phyloP scores from a whole-genome alignment of 2,797 vertebrate genomes.

The Delichon dasypus region DNA sequence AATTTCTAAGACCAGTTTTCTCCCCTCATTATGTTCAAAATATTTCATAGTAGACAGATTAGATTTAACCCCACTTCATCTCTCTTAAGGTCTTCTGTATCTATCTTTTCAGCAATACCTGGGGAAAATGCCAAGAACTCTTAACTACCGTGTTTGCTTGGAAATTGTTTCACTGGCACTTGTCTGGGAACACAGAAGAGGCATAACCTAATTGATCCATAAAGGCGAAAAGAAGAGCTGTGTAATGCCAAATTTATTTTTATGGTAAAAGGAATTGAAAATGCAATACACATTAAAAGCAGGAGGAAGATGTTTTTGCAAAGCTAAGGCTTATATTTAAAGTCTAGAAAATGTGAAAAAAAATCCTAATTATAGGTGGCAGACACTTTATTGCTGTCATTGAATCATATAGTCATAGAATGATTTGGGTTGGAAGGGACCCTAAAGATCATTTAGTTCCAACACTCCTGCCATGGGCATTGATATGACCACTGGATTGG shows the following conservation, averaged over 20 bases:
- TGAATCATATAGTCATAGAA: background rate
- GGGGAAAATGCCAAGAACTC: background rate
- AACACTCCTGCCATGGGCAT: background rate
- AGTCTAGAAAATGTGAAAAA: background rate
- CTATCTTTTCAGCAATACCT: conserved; percentile 29
- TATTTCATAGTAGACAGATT: background rate
- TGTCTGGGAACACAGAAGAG: conserved; percentile 8
- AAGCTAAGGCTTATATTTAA: background rate
- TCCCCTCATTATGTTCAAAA: conserved; percentile 10
- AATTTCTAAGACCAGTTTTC: background rate
- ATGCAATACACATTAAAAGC: background rate
- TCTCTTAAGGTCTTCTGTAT: background rate
- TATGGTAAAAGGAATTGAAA: conserved; percentile 20
- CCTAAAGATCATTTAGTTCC: background rate
- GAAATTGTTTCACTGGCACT: conserved; percentile 43
- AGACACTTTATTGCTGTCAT: background rate
- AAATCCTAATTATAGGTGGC: background rate
- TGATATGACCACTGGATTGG: accelerated
- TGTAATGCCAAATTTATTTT: conserved; percentile 49
- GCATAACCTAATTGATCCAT: conserved; percentile 49
- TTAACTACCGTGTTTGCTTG: background rate
- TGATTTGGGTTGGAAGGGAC: background rate
- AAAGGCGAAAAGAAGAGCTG: conserved; percentile 58
- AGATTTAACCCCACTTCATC: background rate
- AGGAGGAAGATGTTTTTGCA: background rate